Evolutionary conservation across 2,113 vertebrate species (phyloP).

Genomic region (Rhegmatorhina hoffmannsi): DNA sequence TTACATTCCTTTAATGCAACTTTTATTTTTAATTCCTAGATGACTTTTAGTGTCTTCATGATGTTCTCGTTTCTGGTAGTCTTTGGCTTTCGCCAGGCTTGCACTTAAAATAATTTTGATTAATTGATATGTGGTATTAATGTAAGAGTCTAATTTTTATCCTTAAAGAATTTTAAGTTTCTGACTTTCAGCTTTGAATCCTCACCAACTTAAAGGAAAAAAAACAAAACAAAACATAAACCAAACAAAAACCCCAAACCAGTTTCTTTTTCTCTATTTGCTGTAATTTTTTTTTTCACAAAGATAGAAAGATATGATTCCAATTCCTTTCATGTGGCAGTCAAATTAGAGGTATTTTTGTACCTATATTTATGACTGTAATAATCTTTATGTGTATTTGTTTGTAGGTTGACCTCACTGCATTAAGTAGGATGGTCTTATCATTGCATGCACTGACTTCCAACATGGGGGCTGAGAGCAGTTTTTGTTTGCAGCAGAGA

Average conservation of each 20-base stretch:
- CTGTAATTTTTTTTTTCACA: not conserved
- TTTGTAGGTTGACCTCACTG: not conserved
- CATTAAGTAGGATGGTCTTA: not conserved
- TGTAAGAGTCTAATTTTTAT: not conserved
- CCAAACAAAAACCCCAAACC: not conserved
- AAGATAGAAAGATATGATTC: not conserved
- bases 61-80: not conserved
- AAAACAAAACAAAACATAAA: no score
- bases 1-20: not conserved
- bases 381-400: not conserved
- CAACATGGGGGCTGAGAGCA: not conserved
- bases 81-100: not conserved
- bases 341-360: not conserved
- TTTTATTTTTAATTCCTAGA: not conserved
- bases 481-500: not conserved
- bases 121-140: not conserved
- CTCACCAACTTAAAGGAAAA: not conserved
- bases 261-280: not conserved
- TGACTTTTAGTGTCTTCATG: not conserved
- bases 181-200: not conserved
- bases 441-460: not conserved
- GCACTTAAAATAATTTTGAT: conserved; percentile 12
- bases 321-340: not conserved
- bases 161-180: not conserved
- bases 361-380: not conserved